Base-by-base conservation (phyloP, 1,140 invertebrate species). In the Dinothrombium tinctorium region DNA sequence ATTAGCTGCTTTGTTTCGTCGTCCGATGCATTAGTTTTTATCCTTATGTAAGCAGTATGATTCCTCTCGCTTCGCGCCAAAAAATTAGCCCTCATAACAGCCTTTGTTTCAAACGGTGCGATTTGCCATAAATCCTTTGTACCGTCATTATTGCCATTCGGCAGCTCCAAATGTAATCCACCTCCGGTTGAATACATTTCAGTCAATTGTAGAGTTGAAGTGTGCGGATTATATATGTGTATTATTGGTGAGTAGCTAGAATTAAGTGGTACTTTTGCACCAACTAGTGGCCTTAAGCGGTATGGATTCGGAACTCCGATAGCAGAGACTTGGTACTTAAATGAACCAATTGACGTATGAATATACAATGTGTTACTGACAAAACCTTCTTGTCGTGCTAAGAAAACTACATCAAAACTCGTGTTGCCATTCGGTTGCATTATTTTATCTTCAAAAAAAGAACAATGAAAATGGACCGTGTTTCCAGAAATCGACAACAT, bases 151-250 rank as follows among this genome's bases (percentile, higher is more conserved):
- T 74, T 69, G n/a, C 72, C 76, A 45, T 69, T 70, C 40, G 84
- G 81, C 51, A 92, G 64, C 61, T 84, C 79, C 53, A 94, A 61
- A 56, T 86, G 76, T 59, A 92, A 73, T 61, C 86, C 81, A 41
- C 76, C 73, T 40, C 81, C 81, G 59, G 81, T 87, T 49, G 80
- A 81, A 64, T 84, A 87, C 54, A 86, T 72, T 66, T 83, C 78
- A 51, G 73, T 64, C 50, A 87, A 69, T 68, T 90, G 82, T 54
- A 94, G 66, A 41, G 74, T 65, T 49, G 73, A 66, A 50, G 71
- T 67, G 57, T 84, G 76, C 51, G 89, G 89, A 70, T 96, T 96
- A 62, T 90, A 76, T 63, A 96, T 72, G 50, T 78, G 71, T 53
- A 95, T 84, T 50, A 84, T 60, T 40, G 83, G 78, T 49, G 78